A percentile compares a stretch with the other conserved stretches of the same genome.
Evolutionary conservation across 2,113 vertebrate species (phyloP).

Genomic region (Sus scrofa): DNA sequence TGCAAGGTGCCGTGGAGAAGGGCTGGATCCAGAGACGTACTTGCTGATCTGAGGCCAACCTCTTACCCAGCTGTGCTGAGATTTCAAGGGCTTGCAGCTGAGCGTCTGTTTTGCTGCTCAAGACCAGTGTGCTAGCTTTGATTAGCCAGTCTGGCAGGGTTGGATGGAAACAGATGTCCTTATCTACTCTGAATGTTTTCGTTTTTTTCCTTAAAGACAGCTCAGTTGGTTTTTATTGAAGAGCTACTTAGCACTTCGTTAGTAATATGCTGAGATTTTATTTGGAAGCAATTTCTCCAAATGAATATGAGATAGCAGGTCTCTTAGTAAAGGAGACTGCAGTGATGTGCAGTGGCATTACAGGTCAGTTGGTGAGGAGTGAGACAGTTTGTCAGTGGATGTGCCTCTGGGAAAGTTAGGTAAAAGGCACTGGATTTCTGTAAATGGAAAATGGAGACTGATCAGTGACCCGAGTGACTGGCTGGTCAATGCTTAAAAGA

Average conservation of each 20-base stretch:
- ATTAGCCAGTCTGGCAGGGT: not conserved
- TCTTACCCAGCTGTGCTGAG: not conserved
- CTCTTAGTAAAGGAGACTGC: not conserved
- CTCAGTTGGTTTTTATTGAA: conserved; percentile 17
- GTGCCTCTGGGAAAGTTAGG: conserved; percentile 7
- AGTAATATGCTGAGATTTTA: conserved; percentile 21
- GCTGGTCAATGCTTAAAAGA: not conserved
- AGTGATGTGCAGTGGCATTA: not conserved
- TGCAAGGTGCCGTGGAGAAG: not conserved
- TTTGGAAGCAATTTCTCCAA: conserved; percentile 16
- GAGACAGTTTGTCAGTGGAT: not conserved
- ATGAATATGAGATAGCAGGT: conserved; percentile 28
- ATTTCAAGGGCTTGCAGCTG: not conserved
- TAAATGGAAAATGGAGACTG: not conserved
- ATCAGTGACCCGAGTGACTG: not conserved
- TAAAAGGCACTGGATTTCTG: not conserved
- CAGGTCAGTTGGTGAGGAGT: not conserved
- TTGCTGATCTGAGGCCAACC: not conserved
- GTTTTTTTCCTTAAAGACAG: not conserved
- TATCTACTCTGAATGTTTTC: not conserved
- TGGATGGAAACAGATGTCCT: not conserved
- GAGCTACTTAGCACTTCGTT: not conserved
- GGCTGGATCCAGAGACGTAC: too few species aligned
- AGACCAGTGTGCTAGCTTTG: not conserved
- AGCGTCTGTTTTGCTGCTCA: not conserved